phyloP scores from a whole-genome alignment of 1,140 invertebrate species.

The Brachionus calyciflorus region DNA sequence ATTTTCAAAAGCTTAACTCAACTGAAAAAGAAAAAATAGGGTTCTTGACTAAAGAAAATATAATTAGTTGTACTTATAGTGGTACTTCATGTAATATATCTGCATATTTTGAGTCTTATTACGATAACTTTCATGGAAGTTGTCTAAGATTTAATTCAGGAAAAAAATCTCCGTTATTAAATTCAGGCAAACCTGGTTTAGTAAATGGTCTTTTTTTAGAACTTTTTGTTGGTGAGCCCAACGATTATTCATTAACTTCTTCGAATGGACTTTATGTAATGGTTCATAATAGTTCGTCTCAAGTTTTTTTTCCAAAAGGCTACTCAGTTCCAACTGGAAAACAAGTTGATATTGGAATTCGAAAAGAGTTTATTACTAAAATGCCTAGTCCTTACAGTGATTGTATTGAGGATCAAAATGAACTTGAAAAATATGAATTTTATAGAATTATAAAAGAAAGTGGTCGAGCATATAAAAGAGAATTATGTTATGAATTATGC shows the following conservation, averaged over 20 bases:
- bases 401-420: slow-evolving; percentile 1
- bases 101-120: not conserved
- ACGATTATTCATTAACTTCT: not conserved
- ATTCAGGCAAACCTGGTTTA: slow-evolving; percentile 1
- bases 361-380: not conserved
- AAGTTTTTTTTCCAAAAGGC: not conserved
- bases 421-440: not conserved
- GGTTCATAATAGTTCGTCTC: slow-evolving; percentile 17
- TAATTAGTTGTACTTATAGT: slow-evolving; percentile 14
- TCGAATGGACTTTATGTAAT: not conserved
- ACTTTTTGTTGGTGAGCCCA: not conserved
- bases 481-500: slow-evolving; percentile 33
- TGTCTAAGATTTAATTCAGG: slow-evolving; percentile 29
- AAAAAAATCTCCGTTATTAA: not conserved
- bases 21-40: not conserved
- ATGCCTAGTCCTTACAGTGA: slow-evolving; percentile 25
- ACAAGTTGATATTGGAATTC: not conserved
- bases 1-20: not conserved
- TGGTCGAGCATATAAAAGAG: slow-evolving; percentile 3
- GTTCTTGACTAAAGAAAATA: not conserved
- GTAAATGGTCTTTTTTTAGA: not conserved
- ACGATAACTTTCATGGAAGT: not conserved
- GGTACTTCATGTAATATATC: not conserved
- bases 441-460: not conserved
- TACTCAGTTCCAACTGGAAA: not conserved